These are phyloP conservation scores for Cheilosia soror DNA, from an alignment of 2,888 invertebrate genomes.

Conservation along the genomic window DNA sequence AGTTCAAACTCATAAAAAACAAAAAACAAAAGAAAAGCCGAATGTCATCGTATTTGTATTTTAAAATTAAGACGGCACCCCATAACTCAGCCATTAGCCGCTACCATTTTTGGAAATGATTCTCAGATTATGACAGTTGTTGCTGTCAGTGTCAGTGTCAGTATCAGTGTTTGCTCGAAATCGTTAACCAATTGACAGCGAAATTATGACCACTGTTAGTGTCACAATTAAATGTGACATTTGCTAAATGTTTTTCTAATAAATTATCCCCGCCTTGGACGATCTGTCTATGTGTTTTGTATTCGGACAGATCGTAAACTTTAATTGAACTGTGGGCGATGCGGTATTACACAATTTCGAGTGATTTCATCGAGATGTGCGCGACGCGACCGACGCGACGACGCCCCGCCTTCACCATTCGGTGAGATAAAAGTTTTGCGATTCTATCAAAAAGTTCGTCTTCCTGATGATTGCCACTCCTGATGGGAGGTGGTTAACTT, in stretches of 20 bases:
- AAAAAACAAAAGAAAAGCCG: background rate
- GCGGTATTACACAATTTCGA: background rate
- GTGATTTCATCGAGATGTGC: conserved; percentile 49
- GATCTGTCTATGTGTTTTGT: background rate
- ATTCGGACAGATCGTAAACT: conserved; percentile 46
- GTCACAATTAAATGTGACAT: conserved; percentile 55
- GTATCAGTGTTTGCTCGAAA: conserved; percentile 11
- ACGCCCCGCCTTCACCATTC: too few species aligned
- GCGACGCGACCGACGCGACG: too few species aligned
- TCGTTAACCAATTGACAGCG: conserved; percentile 48
- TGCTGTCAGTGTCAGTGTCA: conserved; percentile 3
- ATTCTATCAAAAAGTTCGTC: too few species aligned
- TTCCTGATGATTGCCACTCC: too few species aligned
- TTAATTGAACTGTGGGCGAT: conserved; percentile 64
- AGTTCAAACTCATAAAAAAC: conserved; percentile 22
- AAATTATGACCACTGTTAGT: conserved; percentile 55
- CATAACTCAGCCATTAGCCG: conserved; percentile 22
- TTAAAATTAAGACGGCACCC: background rate
- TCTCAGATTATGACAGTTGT: conserved; percentile 46
- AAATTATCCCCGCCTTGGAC: conserved; percentile 32
- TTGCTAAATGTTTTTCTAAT: conserved; percentile 54
- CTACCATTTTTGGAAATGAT: conserved; percentile 49
- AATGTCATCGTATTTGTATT: background rate
- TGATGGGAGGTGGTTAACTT: too few species aligned
- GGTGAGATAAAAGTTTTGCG: too few species aligned